Evolutionary conservation across 1,140 invertebrate genomes (phyloP), one percentile per base, ranked within the genome.

Genomic region (Thrips palmi): DNA sequence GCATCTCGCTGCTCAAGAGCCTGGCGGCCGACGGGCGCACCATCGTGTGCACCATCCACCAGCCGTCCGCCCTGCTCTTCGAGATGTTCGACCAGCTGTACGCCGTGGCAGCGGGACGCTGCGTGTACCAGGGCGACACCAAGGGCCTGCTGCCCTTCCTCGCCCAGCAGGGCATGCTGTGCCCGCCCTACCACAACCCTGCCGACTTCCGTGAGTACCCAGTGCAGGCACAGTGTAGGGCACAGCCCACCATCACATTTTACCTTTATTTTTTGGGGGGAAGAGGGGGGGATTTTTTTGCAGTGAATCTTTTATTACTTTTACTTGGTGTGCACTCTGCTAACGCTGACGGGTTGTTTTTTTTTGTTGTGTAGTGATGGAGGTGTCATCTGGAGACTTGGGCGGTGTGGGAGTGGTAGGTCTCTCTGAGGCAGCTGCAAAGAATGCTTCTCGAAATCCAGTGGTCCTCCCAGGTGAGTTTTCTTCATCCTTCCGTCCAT

Each of bases 331-430:
- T n/a, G n/a, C n/a, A n/a, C n/a, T n/a, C n/a, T n/a, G n/a, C n/a
- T n/a, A n/a, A n/a, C n/a, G n/a, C n/a, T n/a, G n/a, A n/a, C n/a
- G n/a, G n/a, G n/a, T n/a, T 35, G 59, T 64, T 52, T 57, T 62
- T 42, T 53, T 64, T 45, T 42, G 42, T 19, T 21, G 69, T 69
- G 45, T 52, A 83, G 79, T 84, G 36, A 68, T 83, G 52, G 80
- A 84, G 56, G 69, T 83, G 1, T 74, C 78, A 2, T 71, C 75
- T 14, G 78, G 78, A 3, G 78, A 83, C 48, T 75, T 81, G n/a
- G n/a, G n/a, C n/a, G n/a, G n/a, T n/a, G n/a, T n/a, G n/a, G n/a
- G n/a, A n/a, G n/a, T n/a, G n/a, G n/a, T n/a, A n/a, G n/a, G n/a
- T n/a, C n/a, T n/a, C n/a, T n/a, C n/a, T n/a, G n/a, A n/a, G n/a